Conservation (phyloP, 2,888 invertebrate genomes). For the Dryocosmus kuriphilus region DNA sequence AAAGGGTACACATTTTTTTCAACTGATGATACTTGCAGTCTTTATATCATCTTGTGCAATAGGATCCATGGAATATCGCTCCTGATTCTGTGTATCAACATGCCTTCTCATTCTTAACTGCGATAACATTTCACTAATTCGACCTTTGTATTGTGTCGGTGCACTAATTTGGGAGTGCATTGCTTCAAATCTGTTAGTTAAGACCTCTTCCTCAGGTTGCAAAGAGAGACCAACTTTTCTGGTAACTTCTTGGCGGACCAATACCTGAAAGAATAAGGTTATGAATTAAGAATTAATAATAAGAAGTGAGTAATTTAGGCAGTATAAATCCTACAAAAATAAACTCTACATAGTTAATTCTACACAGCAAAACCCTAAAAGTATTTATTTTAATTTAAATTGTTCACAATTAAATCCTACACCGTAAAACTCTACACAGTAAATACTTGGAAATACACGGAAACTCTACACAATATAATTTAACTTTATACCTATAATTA, state of each 20-base stretch:
- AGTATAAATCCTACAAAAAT: too few relatives aligned
- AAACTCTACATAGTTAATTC: too few relatives aligned
- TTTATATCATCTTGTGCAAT: slow-evolving; percentile 81
- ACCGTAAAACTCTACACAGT: too few relatives aligned
- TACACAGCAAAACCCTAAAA: too few relatives aligned
- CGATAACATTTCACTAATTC: slow-evolving; percentile 93
- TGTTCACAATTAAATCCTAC: too few relatives aligned
- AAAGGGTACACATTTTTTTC: not conserved
- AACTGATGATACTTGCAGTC: slow-evolving; percentile 74
- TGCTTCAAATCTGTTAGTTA: slow-evolving; percentile 92
- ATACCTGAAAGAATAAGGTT: slow-evolving; percentile 80
- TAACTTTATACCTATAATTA: too few relatives aligned
- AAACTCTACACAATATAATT: too few relatives aligned
- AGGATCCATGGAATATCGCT: slow-evolving; percentile 89
- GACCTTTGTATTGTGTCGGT: slow-evolving; percentile 96
- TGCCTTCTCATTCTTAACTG: slow-evolving; percentile 88
- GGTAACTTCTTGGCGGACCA: slow-evolving; percentile 91
- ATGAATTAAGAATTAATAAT: not conserved
- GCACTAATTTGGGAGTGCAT: slow-evolving; percentile 92
- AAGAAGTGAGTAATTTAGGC: too few relatives aligned
- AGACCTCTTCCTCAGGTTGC: slow-evolving; percentile 93
- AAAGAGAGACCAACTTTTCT: slow-evolving; percentile 93
- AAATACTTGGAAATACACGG: too few relatives aligned
- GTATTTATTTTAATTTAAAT: too few relatives aligned
- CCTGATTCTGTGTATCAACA: slow-evolving; percentile 81